These are phyloP conservation scores for Eupithecia abbreviata DNA, from an alignment of 2,888 invertebrate genomes.

Conservation along the genomic window DNA sequence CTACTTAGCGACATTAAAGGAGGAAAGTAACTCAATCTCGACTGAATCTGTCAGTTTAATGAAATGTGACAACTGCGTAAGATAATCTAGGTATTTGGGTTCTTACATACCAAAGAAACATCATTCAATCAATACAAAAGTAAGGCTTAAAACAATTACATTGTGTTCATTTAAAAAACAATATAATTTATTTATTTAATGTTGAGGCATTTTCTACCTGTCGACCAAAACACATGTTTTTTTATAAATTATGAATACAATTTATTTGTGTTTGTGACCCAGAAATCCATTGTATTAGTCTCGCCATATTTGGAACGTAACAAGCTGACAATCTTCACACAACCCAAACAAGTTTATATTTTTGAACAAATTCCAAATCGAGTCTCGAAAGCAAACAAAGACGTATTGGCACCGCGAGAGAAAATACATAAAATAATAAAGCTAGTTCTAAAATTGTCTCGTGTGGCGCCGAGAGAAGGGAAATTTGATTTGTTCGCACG, in stretches of 20 bases:
- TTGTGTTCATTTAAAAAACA: background rate
- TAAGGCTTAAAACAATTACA: background rate
- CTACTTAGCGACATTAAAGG: background rate
- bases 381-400: constrained; percentile 39
- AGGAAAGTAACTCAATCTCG: background rate
- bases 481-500: constrained; percentile 63
- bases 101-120: background rate
- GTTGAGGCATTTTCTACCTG: too few relatives aligned
- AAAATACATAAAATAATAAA: constrained; percentile 42
- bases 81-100: background rate
- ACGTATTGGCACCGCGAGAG: constrained; percentile 27
- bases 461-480: constrained; percentile 49
- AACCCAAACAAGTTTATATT: constrained; percentile 37
- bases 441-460: constrained; percentile 53
- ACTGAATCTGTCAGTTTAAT: background rate
- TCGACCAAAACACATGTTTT: too few relatives aligned
- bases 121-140: background rate
- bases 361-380: constrained; percentile 39
- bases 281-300: constrained; percentile 6
- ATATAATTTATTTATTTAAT: too few relatives aligned
- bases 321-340: constrained; percentile 22
- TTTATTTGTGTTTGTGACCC: background rate
- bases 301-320: background rate
- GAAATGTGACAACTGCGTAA: background rate
- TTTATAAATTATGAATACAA: background rate